Base-by-base conservation (phyloP, 2,888 invertebrate species). In the Megalurothrips usitatus region DNA sequence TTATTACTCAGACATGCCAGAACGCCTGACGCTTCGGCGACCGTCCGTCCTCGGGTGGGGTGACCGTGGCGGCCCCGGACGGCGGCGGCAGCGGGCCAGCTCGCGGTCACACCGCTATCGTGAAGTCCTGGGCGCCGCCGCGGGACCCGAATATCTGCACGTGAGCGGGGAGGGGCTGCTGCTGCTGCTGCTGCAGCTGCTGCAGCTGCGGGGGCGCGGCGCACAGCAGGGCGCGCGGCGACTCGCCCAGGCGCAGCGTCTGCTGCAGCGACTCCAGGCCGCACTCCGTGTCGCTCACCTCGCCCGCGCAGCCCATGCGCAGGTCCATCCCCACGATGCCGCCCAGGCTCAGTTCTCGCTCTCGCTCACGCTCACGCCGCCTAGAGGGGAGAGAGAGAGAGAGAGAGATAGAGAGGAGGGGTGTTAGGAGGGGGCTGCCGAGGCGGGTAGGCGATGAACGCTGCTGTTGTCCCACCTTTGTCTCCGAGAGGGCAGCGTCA, bases 211-310 rank as follows among this genome's bases (percentile, higher is more conserved):
- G 34, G 34, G 34, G 34, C 34, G 34, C 34, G 34, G 3, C 6
- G 34, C 34, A 43, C 34, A 43, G 34, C 3, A 12, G 68, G 8
- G 68, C n/a, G n/a, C 23, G 68, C 1, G 68, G 68, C 68, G n/a
- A 26, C 68, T 75, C 68, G 68, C 68, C 68, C 68, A 75, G 68
- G 26, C 68, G 68, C 11, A 75, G 68, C 23, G 68, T 75, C 68
- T 75, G 68, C 87, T 93, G 93, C 84, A 93, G 87, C 82, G 92
- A 92, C 85, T 93, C 93, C 87, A 92, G 92, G 89, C 93, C 93
- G 87, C 92, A 92, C 86, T 93, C 92, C 81, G 92, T 92, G 86
- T 92, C 92, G 85, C 92, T 91, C 84, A 92, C 87, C 86, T 92
- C 92, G 81, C 82, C 86, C 86, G 82, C 83, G 85, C 85, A 83